A percentile compares a stretch with the other conserved stretches of the same genome.
Conservation (phyloP, 2,888 invertebrate genomes). For the Drosophila robusta region DNA sequence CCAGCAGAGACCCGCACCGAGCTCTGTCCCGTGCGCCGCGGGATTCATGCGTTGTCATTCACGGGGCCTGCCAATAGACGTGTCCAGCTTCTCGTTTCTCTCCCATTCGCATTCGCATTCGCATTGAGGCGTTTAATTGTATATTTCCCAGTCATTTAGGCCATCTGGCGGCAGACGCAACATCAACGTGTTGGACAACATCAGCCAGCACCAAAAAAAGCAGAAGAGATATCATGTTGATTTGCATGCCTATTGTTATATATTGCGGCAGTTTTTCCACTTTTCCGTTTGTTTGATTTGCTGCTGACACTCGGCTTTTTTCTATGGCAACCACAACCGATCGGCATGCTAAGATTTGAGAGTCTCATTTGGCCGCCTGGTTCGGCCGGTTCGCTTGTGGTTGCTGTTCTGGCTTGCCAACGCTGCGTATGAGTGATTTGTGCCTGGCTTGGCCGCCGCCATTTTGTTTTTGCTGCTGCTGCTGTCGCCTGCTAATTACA, state of each 20-base stretch:
- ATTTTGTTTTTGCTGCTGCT: constrained; percentile 65
- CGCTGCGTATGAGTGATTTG: constrained; percentile 67
- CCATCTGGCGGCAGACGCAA: constrained; percentile 24
- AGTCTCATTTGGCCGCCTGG: neutral
- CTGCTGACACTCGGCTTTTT: constrained; percentile 9
- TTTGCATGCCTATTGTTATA: constrained; percentile 9
- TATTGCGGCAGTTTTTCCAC: neutral
- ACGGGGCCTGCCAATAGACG: constrained; percentile 53
- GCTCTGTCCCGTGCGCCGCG: constrained; percentile 17
- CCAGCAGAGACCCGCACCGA: constrained; percentile 43
- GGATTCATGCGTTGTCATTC: constrained; percentile 66
- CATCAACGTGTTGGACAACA: neutral
- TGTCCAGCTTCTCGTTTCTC: constrained; percentile 23
- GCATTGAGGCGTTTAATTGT: constrained; percentile 65
- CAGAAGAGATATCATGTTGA: constrained; percentile 8
- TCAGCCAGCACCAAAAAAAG: no score
- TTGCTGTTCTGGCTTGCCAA: constrained; percentile 1
- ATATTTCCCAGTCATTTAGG: constrained; percentile 68
- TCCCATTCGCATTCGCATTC: constrained; percentile 21
- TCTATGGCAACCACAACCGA: neutral
- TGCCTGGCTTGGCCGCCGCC: constrained; percentile 41
- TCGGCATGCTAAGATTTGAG: constrained; percentile 4
- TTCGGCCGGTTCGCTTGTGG: neutral
- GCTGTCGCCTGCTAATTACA: constrained; percentile 65
- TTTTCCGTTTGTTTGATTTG: constrained; percentile 6